Evolutionary conservation across 2,888 invertebrate species (phyloP), one percentile per base, ranked within the genome.

Genomic region (Eledona agricola): DNA sequence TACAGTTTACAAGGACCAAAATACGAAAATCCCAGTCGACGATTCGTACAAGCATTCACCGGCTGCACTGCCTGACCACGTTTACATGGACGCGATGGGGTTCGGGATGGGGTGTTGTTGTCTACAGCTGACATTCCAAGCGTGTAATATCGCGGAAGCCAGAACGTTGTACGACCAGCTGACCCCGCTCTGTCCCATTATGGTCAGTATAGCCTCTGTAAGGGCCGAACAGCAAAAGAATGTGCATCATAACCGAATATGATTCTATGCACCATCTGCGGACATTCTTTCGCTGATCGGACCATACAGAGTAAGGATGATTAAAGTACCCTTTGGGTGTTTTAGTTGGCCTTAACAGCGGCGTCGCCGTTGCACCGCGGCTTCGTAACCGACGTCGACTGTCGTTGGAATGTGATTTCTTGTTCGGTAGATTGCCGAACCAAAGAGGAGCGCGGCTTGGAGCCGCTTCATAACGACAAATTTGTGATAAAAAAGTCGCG

Each of bases 21-120:
- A 94, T 67, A 98, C 98, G 1, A 83, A 86, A 63, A 81, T 84
- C 55, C 95, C 95, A 2, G 90, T 95, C 65, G 91, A 91, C 70
- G 88, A 91, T 60, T 87, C 88, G 3, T 75, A 79, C 59, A 77
- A 78, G 52, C 78, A 82, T 61, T 84, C 86, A 35, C 82, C 83
- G 35, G 87, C 86, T 1, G 90, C 90, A 0, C 80, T 85, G 67
- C 90, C 91, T 0, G 92, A 97, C 79, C 93, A 95, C 70, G 91
- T 99, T 58, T 96, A 98, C 71, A 89, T 99, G 89, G 99, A 99
- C 77, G 94, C 96, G 1, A 98, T 99, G 98, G 98, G 97, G 12
- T 99, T 99, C 75, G 98, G 97, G 45, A 99, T 99, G 99, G 99
- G 99, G 16, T 96, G 96, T 75, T 96, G 94, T 70, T 98, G 97